phyloP scores from a whole-genome alignment of 2,888 invertebrate genomes.

The Bombylius discolor region DNA sequence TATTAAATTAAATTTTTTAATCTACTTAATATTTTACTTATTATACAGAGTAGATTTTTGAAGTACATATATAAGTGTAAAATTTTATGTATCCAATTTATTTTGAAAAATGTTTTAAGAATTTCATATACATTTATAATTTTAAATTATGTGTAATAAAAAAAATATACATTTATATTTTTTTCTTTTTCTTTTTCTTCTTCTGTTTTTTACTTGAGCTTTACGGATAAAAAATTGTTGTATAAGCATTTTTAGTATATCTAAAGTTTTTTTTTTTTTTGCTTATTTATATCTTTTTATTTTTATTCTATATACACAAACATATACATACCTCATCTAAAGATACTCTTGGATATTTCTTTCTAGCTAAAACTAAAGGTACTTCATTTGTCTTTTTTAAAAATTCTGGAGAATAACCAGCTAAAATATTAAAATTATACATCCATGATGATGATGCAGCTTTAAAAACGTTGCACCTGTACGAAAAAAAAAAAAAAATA shows the following conservation, averaged over 20 bases:
- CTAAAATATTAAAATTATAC: conserved; percentile 79
- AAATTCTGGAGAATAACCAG: conserved; percentile 66
- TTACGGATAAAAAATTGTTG: too few relatives aligned
- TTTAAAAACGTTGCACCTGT: conserved; percentile 67
- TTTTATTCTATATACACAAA: not conserved
- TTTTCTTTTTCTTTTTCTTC: too few relatives aligned
- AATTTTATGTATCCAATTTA: too few relatives aligned
- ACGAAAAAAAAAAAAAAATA: conserved; percentile 10
- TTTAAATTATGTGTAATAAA: too few relatives aligned
- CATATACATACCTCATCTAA: conserved; percentile 41
- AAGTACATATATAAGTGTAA: too few relatives aligned
- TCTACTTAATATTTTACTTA: not conserved
- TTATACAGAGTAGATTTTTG: too few relatives aligned
- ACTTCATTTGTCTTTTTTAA: conserved; percentile 65
- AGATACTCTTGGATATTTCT: conserved; percentile 64
- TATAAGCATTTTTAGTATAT: too few relatives aligned
- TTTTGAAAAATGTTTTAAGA: too few relatives aligned
- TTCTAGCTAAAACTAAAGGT: conserved; percentile 62
- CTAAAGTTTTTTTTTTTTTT: not conserved
- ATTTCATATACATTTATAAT: too few relatives aligned
- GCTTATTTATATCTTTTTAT: not conserved
- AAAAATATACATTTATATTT: too few relatives aligned
- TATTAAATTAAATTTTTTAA: too few relatives aligned
- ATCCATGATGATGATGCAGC: conserved; percentile 86
- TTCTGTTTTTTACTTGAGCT: too few relatives aligned